These are phyloP conservation scores for Phyllotis vaccarum DNA, from an alignment of 2,797 vertebrate species.

Conservation along the genomic window DNA sequence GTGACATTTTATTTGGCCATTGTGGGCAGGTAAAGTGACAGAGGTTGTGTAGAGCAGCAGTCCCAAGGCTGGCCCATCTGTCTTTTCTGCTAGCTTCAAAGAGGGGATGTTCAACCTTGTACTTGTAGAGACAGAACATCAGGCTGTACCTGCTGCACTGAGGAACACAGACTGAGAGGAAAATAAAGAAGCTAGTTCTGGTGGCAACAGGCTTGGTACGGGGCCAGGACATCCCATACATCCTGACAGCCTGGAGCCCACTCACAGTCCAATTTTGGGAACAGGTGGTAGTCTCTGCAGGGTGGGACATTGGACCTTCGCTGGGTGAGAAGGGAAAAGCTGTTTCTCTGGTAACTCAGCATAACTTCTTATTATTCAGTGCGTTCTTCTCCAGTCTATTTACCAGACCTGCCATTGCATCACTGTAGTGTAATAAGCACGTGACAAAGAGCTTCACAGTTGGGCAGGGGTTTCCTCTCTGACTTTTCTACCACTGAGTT, in stretches of 20 bases:
- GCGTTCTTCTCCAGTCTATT: not conserved
- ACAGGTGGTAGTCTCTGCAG: not conserved
- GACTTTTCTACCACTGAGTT: not conserved
- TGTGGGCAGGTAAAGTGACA: not conserved
- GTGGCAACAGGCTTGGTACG: rapidly evolving
- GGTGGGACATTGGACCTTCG: not conserved
- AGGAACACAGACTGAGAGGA: not conserved
- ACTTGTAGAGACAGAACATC: too few species aligned
- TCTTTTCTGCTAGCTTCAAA: not conserved
- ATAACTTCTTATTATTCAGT: not conserved
- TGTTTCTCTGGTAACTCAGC: not conserved
- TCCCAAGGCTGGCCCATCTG: too few species aligned
- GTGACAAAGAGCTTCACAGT: not conserved
- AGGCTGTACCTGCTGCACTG: not conserved
- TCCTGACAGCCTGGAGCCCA: not conserved
- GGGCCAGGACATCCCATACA: not conserved
- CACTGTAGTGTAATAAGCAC: not conserved
- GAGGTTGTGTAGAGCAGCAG: not conserved
- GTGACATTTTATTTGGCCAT: not conserved
- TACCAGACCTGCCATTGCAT: not conserved
- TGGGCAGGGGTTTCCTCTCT: not conserved
- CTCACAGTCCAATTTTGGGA: not conserved
- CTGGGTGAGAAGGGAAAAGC: not conserved
- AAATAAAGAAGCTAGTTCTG: not conserved
- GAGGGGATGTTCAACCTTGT: not conserved